Conservation (phyloP, 2,797 vertebrate genomes). For the Sternotherus odoratus region DNA sequence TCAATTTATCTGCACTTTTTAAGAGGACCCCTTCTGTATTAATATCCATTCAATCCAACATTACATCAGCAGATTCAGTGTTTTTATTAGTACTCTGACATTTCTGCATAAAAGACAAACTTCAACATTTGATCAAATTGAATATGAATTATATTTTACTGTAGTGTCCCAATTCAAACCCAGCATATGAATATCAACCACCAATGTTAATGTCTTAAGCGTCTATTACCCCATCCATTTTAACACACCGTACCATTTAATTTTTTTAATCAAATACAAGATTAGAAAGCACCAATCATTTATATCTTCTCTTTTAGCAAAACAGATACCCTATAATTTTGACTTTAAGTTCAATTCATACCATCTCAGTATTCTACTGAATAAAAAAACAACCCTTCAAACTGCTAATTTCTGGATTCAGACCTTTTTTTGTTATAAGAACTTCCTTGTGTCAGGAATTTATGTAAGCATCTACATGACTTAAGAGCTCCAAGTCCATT, state of each 20-base stretch:
- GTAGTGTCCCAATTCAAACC: not conserved
- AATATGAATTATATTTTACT: not conserved
- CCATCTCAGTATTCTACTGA: not conserved
- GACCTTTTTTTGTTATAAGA: not conserved
- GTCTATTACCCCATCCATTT: not conserved
- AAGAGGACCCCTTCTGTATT: not conserved
- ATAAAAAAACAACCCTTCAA: not conserved
- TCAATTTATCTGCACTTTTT: not conserved
- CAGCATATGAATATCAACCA: not conserved
- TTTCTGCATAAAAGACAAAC: not conserved
- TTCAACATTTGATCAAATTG: not conserved
- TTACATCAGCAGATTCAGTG: not conserved
- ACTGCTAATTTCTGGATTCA: not conserved
- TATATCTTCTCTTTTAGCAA: not conserved
- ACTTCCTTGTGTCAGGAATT: not conserved
- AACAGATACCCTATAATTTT: not conserved
- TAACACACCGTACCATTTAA: not conserved
- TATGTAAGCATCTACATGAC: not conserved
- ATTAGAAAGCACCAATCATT: not conserved
- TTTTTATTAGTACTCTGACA: not conserved
- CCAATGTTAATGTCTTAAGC: not conserved
- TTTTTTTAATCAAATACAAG: not conserved
- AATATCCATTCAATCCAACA: not conserved
- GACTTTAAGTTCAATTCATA: not conserved
- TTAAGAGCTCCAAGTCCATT: not conserved